Conservation (phyloP, 2,888 invertebrate genomes). For the Chelonus formosanus region DNA sequence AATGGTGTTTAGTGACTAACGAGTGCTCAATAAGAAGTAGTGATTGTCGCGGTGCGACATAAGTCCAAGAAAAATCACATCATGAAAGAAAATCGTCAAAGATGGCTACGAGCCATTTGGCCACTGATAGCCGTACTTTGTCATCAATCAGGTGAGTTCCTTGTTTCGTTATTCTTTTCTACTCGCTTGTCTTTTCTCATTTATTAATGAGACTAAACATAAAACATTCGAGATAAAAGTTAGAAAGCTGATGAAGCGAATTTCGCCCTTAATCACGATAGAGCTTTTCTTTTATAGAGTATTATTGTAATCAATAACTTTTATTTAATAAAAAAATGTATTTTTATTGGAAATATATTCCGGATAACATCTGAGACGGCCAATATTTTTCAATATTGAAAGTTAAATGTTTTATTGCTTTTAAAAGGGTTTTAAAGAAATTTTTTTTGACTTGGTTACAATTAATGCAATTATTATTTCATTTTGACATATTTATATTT, state of each 20-base stretch:
- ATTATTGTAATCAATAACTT: too few species aligned
- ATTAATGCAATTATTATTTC: too few species aligned
- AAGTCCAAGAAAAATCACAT: conserved; percentile 40
- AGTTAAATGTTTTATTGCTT: too few species aligned
- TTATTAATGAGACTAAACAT: conserved; percentile 30
- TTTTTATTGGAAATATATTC: too few species aligned
- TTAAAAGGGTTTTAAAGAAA: too few species aligned
- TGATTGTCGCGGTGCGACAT: conserved; percentile 25
- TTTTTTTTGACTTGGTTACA: too few species aligned
- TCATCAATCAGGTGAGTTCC: conserved; percentile 55
- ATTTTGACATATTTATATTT: too few species aligned
- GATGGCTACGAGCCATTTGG: conserved; percentile 55
- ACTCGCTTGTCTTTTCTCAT: conserved; percentile 16
- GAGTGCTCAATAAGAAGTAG: conserved; percentile 24
- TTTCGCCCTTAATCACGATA: not conserved
- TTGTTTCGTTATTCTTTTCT: conserved; percentile 29
- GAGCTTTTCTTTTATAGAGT: too few species aligned
- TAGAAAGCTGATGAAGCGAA: not conserved
- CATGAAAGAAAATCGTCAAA: conserved; percentile 56
- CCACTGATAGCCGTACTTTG: conserved; percentile 55
- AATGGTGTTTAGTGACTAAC: conserved; percentile 37
- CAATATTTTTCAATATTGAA: too few species aligned
- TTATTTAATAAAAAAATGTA: too few species aligned
- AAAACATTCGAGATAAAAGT: conserved; percentile 12
- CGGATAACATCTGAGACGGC: too few species aligned